phyloP scores from a whole-genome alignment of 2,888 invertebrate species.

The Acanthosepion esculentum region DNA sequence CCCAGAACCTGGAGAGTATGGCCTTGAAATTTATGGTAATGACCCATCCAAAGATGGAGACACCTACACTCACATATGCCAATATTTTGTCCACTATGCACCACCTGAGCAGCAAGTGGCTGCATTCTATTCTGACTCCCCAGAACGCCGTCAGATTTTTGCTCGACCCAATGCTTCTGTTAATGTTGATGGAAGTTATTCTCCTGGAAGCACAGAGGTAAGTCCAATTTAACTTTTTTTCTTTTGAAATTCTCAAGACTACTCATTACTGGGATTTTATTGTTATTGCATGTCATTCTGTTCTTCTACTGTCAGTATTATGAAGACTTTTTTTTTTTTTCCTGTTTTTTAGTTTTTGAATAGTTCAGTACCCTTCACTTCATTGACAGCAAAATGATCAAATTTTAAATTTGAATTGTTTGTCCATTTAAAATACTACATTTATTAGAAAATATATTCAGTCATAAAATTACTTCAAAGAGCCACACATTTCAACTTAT shows the following conservation, averaged over 20 bases:
- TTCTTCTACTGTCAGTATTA: constrained; percentile 38
- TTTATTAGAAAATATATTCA: too few relatives aligned
- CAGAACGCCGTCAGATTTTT: constrained; percentile 57
- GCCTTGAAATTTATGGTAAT: constrained; percentile 75
- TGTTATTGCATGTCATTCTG: not conserved
- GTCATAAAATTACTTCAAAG: too few relatives aligned
- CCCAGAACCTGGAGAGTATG: constrained; percentile 73
- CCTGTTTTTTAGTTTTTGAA: too few relatives aligned
- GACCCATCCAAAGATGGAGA: constrained; percentile 74
- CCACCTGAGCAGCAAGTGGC: constrained; percentile 62
- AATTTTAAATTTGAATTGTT: too few relatives aligned
- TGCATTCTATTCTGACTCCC: constrained; percentile 69
- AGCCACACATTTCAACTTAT: too few relatives aligned
- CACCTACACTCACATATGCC: constrained; percentile 72
- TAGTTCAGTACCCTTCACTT: too few relatives aligned
- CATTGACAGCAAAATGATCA: too few relatives aligned
- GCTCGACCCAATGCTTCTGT: constrained; percentile 54
- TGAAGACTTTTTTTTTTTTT: not conserved
- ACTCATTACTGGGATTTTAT: not conserved
- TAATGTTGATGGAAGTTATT: constrained; percentile 55
- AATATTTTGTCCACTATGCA: constrained; percentile 70
- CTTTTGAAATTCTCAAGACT: not conserved
- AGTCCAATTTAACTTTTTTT: constrained; percentile 49
- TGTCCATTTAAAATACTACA: too few relatives aligned
- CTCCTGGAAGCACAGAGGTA: constrained; percentile 62